Percentiles rank a stretch among this genome's conserved stretches.
These are phyloP conservation scores for Buteo buteo DNA, from an alignment of 2,113 vertebrate genomes.

Conservation along the genomic window DNA sequence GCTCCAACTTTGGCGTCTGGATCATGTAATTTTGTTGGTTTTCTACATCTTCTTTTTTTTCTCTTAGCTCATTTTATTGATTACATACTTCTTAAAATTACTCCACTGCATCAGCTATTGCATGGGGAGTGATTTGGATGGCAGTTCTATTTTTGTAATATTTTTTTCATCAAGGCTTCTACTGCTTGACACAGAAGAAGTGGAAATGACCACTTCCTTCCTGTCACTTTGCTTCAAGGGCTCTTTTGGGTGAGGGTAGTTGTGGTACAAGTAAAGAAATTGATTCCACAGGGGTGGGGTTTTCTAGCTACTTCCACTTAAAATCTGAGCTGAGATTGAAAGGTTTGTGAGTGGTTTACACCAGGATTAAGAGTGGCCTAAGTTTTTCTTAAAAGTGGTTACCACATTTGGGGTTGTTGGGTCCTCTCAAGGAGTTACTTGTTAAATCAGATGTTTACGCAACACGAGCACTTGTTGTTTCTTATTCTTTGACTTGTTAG, in stretches of 20 bases:
- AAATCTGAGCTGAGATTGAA: neutral
- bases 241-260: neutral
- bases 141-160: neutral
- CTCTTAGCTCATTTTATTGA: neutral
- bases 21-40: neutral
- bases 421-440: neutral
- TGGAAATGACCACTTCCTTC: neutral
- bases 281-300: fast-evolving
- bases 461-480: neutral
- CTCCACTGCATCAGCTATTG: neutral
- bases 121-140: neutral
- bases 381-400: neutral
- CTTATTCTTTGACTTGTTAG: neutral
- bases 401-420: neutral
- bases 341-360: neutral
- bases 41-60: neutral
- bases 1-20: neutral
- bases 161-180: neutral
- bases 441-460: slow-evolving; percentile 9
- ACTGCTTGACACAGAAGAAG: neutral
- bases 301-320: neutral
- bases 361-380: neutral
- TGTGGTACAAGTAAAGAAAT: neutral
- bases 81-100: neutral
- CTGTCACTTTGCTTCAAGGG: neutral